Conservation (phyloP, 2,888 invertebrate genomes). For the Stenichneumon culpator region DNA sequence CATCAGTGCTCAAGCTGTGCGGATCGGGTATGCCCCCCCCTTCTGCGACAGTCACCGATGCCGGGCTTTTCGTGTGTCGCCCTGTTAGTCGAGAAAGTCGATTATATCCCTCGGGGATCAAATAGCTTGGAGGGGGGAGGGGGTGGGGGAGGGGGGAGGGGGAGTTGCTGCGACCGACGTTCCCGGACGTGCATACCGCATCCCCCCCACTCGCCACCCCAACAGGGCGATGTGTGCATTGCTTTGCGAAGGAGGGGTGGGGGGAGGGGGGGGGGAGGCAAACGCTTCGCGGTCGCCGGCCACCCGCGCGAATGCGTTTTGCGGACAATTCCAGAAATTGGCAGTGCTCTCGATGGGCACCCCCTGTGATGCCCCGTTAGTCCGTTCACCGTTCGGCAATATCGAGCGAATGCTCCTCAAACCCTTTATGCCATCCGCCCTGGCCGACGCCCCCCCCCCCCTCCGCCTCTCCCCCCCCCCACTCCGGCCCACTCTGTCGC, state of each 20-base stretch:
- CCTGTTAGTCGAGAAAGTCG: slow-evolving; percentile 60
- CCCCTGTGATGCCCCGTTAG: slow-evolving; percentile 13
- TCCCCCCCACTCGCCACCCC: slow-evolving; percentile 45
- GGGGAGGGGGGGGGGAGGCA: neutral
- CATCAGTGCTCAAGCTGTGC: slow-evolving; percentile 46
- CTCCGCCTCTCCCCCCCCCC: neutral
- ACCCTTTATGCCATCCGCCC: slow-evolving; percentile 54
- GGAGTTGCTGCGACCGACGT: slow-evolving; percentile 59
- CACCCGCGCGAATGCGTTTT: slow-evolving; percentile 64
- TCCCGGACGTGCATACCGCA: slow-evolving; percentile 56
- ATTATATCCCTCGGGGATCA: slow-evolving; percentile 66
- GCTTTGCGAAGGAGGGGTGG: slow-evolving; percentile 63
- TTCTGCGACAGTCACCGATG: slow-evolving; percentile 8
- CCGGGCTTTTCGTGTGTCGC: slow-evolving; percentile 59
- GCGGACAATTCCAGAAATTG: slow-evolving; percentile 76
- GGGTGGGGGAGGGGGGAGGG: neutral
- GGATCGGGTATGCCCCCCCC: slow-evolving; percentile 27
- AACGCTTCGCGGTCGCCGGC: slow-evolving; percentile 63
- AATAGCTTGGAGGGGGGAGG: slow-evolving; percentile 43
- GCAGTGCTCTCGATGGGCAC: slow-evolving; percentile 68
- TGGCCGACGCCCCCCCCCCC: neutral
- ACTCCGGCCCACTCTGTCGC: neutral
- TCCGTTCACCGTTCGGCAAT: slow-evolving; percentile 53
- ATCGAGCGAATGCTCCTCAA: slow-evolving; percentile 63
- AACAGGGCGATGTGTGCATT: slow-evolving; percentile 56